Base-by-base conservation (phyloP, 2,888 invertebrate genomes). In the Xestia sexstrigata region DNA sequence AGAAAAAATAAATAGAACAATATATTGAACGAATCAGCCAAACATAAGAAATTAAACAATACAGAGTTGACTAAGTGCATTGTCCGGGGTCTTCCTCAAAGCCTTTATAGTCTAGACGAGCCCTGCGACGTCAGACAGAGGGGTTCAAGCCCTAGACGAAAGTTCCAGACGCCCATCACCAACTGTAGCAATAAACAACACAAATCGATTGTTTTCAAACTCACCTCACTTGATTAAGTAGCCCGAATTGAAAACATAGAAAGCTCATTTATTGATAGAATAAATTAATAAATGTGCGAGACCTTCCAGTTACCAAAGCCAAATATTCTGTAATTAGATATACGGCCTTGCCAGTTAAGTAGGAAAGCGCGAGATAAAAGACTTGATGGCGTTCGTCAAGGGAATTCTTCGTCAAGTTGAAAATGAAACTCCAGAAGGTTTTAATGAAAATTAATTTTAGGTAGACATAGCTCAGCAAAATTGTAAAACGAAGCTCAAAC, bases 101-200 rank as follows among this genome's bases (percentile, higher is more conserved):
- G 84, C 82, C 91, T 90, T 90, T 90, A 89, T 89, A 92, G 94
- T 93, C 94, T 94, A 94, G 94, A 95, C 95, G 79, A 74, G 89
- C 82, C 87, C 88, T 76, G 78, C 93, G 93, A 93, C 93, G 94
- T 93, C 92, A 91, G 74, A 42, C 79, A 71, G 68, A 77, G 47
- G 85, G 86, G 86, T 91, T 91, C 87, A 91, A 89, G 55, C 83
- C 87, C 83, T 78, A 88, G 86, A 89, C 88, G 73, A 79, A 73
- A 70, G 74, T 76, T 88, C 74, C 70, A 87, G 82, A 88, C 85
- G 82, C 75, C 79, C 78, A 87, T 89, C 79, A 78, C 86, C 84
- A 74, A 81, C 79, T 70, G 55, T 71, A 70, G 63, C 65, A 68
- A 70, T 74, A 76, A 81, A 76, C 70, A 73, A 80, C 69, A 68